phyloP scores from a whole-genome alignment of 2,113 vertebrate species.

The Carassius auratus region DNA sequence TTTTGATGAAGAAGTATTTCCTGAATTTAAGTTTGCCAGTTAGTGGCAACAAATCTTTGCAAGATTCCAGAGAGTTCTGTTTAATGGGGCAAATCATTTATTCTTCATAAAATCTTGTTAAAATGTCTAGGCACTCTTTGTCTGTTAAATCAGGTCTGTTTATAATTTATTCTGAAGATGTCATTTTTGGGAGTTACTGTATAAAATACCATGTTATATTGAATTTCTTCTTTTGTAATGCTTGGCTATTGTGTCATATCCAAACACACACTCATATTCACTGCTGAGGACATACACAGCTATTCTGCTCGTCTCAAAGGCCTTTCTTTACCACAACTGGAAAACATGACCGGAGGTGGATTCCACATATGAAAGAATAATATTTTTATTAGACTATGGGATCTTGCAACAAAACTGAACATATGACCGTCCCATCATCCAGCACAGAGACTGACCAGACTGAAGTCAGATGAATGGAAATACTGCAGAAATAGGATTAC shows the following conservation, averaged over 20 bases:
- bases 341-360: background rate
- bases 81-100: background rate
- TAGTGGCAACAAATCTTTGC: too few relatives aligned
- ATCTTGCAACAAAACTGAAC: background rate
- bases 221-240: background rate
- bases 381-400: constrained; percentile 7
- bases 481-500: background rate
- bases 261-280: background rate
- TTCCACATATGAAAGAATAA: constrained; percentile 33
- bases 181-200: background rate
- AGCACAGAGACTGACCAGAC: too few relatives aligned
- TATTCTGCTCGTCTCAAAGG: background rate
- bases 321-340: background rate
- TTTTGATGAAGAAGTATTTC: too few relatives aligned
- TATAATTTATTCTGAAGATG: background rate
- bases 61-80: background rate
- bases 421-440: too few relatives aligned
- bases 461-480: background rate
- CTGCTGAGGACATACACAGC: background rate
- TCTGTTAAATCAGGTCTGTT: background rate
- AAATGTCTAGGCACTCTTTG: too few relatives aligned
- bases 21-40: too few relatives aligned
- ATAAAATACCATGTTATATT: background rate
- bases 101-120: background rate
- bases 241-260: background rate